These are phyloP conservation scores for Drosophila gunungcola DNA, from an alignment of 1,140 invertebrate genomes.

Conservation along the genomic window DNA sequence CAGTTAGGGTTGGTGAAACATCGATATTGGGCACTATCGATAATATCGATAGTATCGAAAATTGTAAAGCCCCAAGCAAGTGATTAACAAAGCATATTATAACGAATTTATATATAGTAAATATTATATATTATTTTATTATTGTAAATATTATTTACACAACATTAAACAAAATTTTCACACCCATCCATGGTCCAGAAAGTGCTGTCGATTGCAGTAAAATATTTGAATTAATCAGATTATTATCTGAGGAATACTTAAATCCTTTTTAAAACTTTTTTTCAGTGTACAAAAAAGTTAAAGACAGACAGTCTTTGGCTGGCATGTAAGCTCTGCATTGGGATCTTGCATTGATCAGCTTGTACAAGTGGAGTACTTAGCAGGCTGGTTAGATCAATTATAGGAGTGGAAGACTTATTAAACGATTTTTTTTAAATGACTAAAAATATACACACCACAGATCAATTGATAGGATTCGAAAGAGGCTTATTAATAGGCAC, in stretches of 20 bases:
- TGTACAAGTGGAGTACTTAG: conserved; percentile 41
- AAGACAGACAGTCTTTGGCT: conserved; percentile 9
- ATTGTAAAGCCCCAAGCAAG: no score
- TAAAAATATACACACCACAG: conserved; percentile 21
- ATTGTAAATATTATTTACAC: no score
- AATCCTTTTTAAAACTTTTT: not conserved
- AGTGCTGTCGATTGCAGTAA: no score
- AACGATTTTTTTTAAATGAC: conserved; percentile 35
- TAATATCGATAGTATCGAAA: no score
- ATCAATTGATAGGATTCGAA: conserved; percentile 17
- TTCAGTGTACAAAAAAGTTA: conserved; percentile 1
- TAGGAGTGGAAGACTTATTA: conserved; percentile 31
- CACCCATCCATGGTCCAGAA: no score
- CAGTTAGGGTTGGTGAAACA: no score
- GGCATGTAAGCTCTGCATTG: conserved; percentile 19
- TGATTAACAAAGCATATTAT: no score
- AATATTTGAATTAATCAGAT: not conserved
- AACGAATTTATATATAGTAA: no score
- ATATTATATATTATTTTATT: no score
- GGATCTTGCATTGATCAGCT: conserved; percentile 39
- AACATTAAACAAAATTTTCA: no score
- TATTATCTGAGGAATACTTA: no score
- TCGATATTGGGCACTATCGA: no score
- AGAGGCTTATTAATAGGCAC: not conserved
- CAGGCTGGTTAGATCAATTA: conserved; percentile 48